These are phyloP conservation scores for Ectropis crepuscularia DNA, from an alignment of 2,888 invertebrate species.

Conservation along the genomic window DNA sequence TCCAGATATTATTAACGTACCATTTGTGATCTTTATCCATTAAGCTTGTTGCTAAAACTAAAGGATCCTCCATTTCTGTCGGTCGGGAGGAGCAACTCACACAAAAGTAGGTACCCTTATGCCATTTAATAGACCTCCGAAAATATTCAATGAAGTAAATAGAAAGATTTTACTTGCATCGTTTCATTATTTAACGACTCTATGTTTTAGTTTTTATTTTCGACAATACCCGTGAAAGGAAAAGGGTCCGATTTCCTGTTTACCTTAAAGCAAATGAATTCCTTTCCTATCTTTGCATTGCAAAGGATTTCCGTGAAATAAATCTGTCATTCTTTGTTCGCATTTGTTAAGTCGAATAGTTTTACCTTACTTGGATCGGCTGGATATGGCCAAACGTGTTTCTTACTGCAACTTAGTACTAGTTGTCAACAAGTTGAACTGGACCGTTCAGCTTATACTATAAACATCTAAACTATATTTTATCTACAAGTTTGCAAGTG, in stretches of 20 bases:
- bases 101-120: too few species aligned
- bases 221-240: slow-evolving; percentile 3
- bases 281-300: slow-evolving; percentile 23
- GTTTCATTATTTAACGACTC: neutral
- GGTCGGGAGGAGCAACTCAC: too few species aligned
- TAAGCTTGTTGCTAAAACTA: too few species aligned
- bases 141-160: too few species aligned
- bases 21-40: too few species aligned
- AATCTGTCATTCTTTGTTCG: slow-evolving; percentile 32
- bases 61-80: too few species aligned
- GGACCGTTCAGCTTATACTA: neutral
- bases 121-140: too few species aligned
- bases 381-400: slow-evolving; percentile 30
- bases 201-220: slow-evolving; percentile 7
- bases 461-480: neutral
- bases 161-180: neutral
- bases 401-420: slow-evolving; percentile 16
- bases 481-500: too few species aligned
- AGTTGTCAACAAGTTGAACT: slow-evolving; percentile 16
- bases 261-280: slow-evolving; percentile 23
- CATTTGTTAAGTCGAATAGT: slow-evolving; percentile 28
- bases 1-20: too few species aligned
- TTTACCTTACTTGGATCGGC: slow-evolving; percentile 26
- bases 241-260: slow-evolving; percentile 23
- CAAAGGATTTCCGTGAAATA: slow-evolving; percentile 30